Evolutionary conservation across 2,113 vertebrate genomes (phyloP).

Genomic region (Poeciliopsis turrubarensis): DNA sequence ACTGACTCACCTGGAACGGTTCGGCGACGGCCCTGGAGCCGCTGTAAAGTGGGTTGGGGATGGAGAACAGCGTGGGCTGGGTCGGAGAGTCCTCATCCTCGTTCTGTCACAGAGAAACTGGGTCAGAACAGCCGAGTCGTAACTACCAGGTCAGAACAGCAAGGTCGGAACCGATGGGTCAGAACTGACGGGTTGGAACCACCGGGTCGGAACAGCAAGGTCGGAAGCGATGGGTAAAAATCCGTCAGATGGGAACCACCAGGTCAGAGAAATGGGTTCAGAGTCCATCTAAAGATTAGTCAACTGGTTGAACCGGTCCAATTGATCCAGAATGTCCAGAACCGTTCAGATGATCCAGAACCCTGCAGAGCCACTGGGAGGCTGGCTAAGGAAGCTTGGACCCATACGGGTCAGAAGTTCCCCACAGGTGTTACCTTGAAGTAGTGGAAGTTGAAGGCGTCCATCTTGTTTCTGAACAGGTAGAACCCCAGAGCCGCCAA

Average conservation of each 20-base stretch:
- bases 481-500: conserved; percentile 74
- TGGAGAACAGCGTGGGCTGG: conserved; percentile 83
- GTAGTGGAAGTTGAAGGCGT: conserved; percentile 84
- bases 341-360: background rate
- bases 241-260: no score
- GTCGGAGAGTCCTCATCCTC: conserved; percentile 76
- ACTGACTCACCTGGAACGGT: conserved; percentile 81
- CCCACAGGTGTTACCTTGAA: conserved; percentile 78
- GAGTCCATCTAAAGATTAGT: no score
- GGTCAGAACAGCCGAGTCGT: background rate
- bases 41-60: conserved; percentile 88
- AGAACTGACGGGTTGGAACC: no score
- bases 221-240: no score
- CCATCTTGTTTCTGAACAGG: conserved; percentile 76
- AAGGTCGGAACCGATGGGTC: no score
- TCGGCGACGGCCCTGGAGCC: conserved; percentile 78
- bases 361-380: no score
- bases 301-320: no score
- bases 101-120: conserved; percentile 62
- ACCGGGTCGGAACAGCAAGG: no score
- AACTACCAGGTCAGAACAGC: no score
- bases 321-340: no score
- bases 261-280: background rate
- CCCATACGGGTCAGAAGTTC: no score
- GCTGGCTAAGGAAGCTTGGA: no score